Base-by-base conservation (phyloP, 2,888 invertebrate genomes). In the Silvanus unidentatus region DNA sequence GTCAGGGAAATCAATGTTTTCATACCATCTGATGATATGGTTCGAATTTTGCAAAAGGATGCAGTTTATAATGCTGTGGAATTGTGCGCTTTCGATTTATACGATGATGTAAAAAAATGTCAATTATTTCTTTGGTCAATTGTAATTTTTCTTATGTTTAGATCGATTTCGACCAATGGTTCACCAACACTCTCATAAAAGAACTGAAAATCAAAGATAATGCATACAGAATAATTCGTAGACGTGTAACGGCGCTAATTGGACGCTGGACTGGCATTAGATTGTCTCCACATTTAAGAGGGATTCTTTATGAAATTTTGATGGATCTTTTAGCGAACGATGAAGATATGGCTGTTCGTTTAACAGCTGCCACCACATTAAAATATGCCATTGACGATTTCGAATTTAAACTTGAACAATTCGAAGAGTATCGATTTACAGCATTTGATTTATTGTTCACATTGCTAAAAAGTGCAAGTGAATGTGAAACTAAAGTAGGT, bases 161-260 rank as follows among this genome's bases (percentile, higher is more conserved):
- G 82, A 80, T 96, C 30, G 88, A 95, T 70, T 96, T 96, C 70
- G 92, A 96, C 69, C 80, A 85, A 57, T 96, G 95, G 95, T 89
- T 96, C 59, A 81, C 82, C 10, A 85, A 82, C 34, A 86, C 88
- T 29, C 72, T 97, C 40, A 78, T 86, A 43, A 80, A 82, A 62
- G 95, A 97, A 69, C 71, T 96, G 47, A 84, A 86, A 66, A 79
- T 89, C 13, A 85, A 84, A 63, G 86, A 86, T 52, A 82, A 84
- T 49, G 88, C 89, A 65, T 92, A 89, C 64, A 80, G 88, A 62
- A 87, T 94, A 50, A 82, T 94, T 38, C 77, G 92, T 42, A 78
- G 91, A 52, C 76, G 92, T 53, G 85, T 90, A n/a, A 87, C 88
- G 49, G 88, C 88, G 78, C 74, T 94, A 34, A 84, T 90, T 59